Evolutionary conservation across 1,140 invertebrate species (phyloP).

Genomic region (Drosophila sechellia): DNA sequence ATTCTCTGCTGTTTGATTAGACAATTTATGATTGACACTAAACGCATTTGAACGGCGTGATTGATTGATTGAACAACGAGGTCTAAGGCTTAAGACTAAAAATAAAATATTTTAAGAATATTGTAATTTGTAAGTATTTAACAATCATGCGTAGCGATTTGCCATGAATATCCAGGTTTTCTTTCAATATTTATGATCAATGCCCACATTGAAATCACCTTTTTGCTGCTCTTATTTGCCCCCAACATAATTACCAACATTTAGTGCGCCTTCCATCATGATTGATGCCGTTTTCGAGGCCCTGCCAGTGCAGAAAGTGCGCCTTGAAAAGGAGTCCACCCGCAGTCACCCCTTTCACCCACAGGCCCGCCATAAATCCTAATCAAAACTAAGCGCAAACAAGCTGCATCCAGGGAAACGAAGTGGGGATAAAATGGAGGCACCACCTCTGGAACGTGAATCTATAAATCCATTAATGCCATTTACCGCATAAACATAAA

Average conservation of each 20-base stretch:
- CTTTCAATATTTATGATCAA: conserved; percentile 14
- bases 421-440: neutral
- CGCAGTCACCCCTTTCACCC: neutral
- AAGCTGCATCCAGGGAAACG: conserved; percentile 28
- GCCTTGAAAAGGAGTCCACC: neutral
- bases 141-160: neutral
- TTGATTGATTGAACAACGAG: conserved; percentile 14
- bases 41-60: neutral
- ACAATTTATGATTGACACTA: conserved; percentile 1
- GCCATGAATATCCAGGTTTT: no score
- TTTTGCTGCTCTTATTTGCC: neutral
- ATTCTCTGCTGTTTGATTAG: conserved; percentile 5
- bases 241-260: conserved; percentile 2
- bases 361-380: conserved; percentile 64
- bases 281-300: conserved; percentile 32
- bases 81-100: neutral
- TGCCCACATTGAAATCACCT: neutral
- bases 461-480: conserved; percentile 83
- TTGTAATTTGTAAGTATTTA: no score
- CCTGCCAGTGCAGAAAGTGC: conserved; percentile 9
- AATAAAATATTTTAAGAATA: neutral
- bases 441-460: conserved; percentile 43
- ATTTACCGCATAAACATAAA: conserved; percentile 82
- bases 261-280: conserved; percentile 17
- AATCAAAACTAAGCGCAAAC: conserved; percentile 75